Conservation (phyloP, 2,888 invertebrate species). For the Cosmorhoe ocellata region DNA sequence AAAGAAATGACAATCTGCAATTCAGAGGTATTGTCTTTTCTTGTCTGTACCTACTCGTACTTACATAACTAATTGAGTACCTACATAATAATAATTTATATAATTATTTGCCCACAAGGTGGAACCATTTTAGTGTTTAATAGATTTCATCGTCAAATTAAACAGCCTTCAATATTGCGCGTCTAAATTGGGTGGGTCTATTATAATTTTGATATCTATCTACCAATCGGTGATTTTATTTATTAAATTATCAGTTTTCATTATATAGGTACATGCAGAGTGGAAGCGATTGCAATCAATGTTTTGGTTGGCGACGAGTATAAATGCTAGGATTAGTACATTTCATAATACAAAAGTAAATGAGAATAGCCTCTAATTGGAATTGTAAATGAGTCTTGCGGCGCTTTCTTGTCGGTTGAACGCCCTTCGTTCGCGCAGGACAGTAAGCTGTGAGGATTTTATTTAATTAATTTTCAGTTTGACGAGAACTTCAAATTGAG, state of each 20-base stretch:
- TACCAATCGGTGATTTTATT: constrained; percentile 19
- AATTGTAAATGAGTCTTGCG: constrained; percentile 80
- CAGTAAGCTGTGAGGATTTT: constrained; percentile 79
- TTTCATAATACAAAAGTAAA: constrained; percentile 74
- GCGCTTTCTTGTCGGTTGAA: constrained; percentile 75
- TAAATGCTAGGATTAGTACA: constrained; percentile 59
- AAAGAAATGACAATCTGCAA: too few species aligned
- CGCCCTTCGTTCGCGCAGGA: constrained; percentile 69
- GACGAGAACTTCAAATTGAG: constrained; percentile 58
- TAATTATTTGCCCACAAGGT: neutral
- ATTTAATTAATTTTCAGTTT: constrained; percentile 73
- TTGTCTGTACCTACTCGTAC: too few species aligned
- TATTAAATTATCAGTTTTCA: constrained; percentile 31
- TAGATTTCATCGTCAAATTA: constrained; percentile 18
- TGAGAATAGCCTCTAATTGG: constrained; percentile 79
- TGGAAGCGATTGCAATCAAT: constrained; percentile 38
- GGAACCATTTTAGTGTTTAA: constrained; percentile 10
- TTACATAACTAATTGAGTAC: too few species aligned
- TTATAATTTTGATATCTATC: constrained; percentile 20
- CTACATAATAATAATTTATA: neutral
- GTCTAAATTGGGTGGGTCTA: constrained; percentile 19
- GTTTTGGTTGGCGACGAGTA: constrained; percentile 44
- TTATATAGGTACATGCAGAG: constrained; percentile 34
- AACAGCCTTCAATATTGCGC: constrained; percentile 7
- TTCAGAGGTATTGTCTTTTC: too few species aligned